Percentiles rank a stretch among this genome's conserved stretches.
Conservation (phyloP, 2,888 invertebrate genomes). For the Epirrhoe alternata region DNA sequence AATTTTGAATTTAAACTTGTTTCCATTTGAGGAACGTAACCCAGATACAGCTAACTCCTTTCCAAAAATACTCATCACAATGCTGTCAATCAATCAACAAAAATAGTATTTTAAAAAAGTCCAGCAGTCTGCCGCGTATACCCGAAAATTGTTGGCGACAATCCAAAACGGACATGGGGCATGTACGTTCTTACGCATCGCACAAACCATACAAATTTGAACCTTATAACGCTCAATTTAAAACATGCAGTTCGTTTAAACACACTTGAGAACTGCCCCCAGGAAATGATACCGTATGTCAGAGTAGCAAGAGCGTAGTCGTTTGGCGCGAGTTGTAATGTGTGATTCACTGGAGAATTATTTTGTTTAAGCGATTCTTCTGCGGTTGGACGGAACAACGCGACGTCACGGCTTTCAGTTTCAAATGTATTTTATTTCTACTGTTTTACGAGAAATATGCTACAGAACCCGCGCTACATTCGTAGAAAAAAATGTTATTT, state of each 20-base stretch:
- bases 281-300: constrained; percentile 17
- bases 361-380: constrained; percentile 13
- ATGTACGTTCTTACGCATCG: constrained; percentile 14
- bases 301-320: not conserved
- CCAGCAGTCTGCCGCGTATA: constrained; percentile 39
- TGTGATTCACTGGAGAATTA: not conserved
- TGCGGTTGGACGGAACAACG: constrained; percentile 15
- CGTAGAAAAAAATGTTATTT: not conserved
- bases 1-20: not conserved
- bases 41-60: constrained; percentile 23
- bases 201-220: not conserved
- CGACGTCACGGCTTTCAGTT: constrained; percentile 10
- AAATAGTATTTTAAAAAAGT: constrained; percentile 34
- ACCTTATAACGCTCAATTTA: constrained; percentile 7
- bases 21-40: constrained; percentile 6
- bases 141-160: constrained; percentile 40
- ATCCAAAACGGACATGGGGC: constrained; percentile 33
- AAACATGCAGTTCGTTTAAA: not conserved
- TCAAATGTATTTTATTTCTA: not conserved
- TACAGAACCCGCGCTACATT: not conserved
- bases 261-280: not conserved
- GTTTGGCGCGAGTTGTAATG: constrained; percentile 8
- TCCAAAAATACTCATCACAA: constrained; percentile 41
- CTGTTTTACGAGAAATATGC: constrained; percentile 1
- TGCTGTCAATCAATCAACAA: constrained; percentile 40